Evolutionary conservation across 2,888 invertebrate genomes (phyloP), one percentile per base, ranked within the genome.

Genomic region (Leucoptera coffeella): DNA sequence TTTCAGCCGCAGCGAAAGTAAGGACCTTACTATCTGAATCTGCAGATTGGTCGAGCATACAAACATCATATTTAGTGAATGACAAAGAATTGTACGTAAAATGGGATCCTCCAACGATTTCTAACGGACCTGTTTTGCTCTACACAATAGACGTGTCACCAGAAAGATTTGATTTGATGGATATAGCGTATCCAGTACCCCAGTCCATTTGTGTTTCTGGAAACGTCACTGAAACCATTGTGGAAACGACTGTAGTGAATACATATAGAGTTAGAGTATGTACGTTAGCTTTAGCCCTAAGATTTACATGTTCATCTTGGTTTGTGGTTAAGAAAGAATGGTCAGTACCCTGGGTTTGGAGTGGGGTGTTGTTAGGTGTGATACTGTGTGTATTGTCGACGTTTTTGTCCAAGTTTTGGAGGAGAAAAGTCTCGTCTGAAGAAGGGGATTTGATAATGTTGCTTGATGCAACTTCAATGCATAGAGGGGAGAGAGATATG

Each of bases 71-170:
- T 24, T 46, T 39, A 2, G 36, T 49, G 22, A 37, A 40, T 22
- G 33, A 30, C n/a, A 55, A 53, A 3, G 29, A 40, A 14, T 37
- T 65, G 22, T 36, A 35, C 29, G 39, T 67, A 1, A 38, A 42
- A 32, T 69, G 69, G 69, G 33, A 46, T 19, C 46, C 58, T 2
- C 62, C 67, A 8, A 33, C 37, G 27, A 26, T 45, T 6, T 50
- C 49, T 2, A 69, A 69, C 29, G 69, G 69, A 9, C 52, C 54
- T n/a, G 38, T 67, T 15, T 39, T 67, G 25, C 46, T 58, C 8
- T 65, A 61, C 33, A 39, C 35, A n/a, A 30, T 67, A n/a, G 51
- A 60, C 42, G 43, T 65, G n/a, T n/a, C n/a, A n/a, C n/a, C n/a
- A n/a, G n/a, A n/a, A n/a, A n/a, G n/a, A n/a, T n/a, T n/a, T n/a